Base-by-base conservation (phyloP, 2,888 invertebrate species). In the Brenthis daphne region DNA sequence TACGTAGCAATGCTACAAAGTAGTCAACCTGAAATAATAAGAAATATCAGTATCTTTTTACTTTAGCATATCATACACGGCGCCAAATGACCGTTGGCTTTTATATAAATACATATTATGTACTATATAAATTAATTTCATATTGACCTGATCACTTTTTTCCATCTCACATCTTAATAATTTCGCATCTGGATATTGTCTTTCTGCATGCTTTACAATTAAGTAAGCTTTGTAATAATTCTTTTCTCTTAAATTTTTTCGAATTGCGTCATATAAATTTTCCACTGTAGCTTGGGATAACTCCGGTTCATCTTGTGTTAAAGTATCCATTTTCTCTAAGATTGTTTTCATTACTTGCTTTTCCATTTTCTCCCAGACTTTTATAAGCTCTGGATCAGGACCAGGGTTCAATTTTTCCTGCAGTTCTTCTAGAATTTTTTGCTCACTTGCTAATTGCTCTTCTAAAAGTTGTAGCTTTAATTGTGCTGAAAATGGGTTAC, bases 401-500 rank as follows among this genome's bases (percentile, higher is more conserved):
- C 84, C 86, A 0, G 91, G 89, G 73, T 91, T 92, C 0, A 92
- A 75, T 74, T 87, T 90, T 64, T 93, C 86, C 75, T 94, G 94
- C 76, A 95, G 91, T 65, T 95, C 94, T 53, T 95, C 93, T 24
- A 97, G 85, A 75, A 95, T 95, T 65, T 93, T 93, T 74, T 90
- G 92, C 77, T 95, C 96, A 12, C 89, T 88, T 71, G 93, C 88
- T 60, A 95, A 87, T 77, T 95, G 94, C 65, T 93, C 90, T 77
- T 94, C 91, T 51, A 96, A 86, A 69, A 94, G 85, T 78, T 93
- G 90, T 16, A 89, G 81, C 77, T 90, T 92, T 77, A 96, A 94
- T 89, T 95, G 95, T 0, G 96, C 95, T n/a, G 96, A 95, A 86
- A 96, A 99, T 5, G 97, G 96, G 90, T 99, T 99, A 75, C 95